These are phyloP conservation scores for Gallinago media DNA, from an alignment of 2,113 vertebrate genomes.

Conservation along the genomic window DNA sequence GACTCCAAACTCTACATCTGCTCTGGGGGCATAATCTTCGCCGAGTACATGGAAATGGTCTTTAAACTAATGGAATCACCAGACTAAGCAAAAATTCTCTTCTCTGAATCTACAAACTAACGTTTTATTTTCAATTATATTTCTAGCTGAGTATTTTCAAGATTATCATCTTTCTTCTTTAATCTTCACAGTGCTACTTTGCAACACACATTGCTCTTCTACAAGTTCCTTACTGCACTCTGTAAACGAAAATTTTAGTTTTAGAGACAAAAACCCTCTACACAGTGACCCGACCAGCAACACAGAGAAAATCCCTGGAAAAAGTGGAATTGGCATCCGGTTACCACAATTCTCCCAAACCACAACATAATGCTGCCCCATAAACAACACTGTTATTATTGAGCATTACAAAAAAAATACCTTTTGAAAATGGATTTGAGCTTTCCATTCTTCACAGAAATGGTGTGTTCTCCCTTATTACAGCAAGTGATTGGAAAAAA, in stretches of 20 bases:
- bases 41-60: background rate
- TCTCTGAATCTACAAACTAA: background rate
- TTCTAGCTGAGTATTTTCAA: background rate
- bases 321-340: background rate
- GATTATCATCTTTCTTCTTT: constrained; percentile 12
- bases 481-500: background rate
- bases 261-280: background rate
- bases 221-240: background rate
- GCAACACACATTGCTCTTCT: background rate
- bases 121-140: background rate
- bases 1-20: constrained; percentile 51
- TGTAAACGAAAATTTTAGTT: background rate
- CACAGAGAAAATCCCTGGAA: background rate
- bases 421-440: background rate
- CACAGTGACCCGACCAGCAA: background rate
- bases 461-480: background rate
- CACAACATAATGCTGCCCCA: background rate
- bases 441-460: background rate
- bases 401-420: background rate
- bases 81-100: constrained; percentile 12
- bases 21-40: constrained; percentile 39
- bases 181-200: background rate
- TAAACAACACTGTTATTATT: accelerated
- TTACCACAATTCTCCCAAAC: background rate
- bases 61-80: constrained; percentile 23